Evolutionary conservation across 2,113 vertebrate species (phyloP).

Genomic region (Callipepla squamata): DNA sequence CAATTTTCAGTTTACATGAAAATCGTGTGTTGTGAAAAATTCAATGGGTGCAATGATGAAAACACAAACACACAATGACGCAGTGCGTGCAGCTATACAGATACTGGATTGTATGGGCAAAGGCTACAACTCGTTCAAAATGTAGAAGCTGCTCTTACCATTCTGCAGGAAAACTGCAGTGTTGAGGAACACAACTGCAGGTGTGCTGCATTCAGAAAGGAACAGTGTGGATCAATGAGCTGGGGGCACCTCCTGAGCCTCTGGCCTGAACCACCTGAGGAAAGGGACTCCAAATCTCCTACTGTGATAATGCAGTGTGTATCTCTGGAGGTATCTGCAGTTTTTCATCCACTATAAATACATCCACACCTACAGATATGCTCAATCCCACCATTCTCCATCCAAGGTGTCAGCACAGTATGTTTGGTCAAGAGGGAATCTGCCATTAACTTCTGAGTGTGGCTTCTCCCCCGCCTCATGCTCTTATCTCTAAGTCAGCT

Average conservation of each 20-base stretch:
- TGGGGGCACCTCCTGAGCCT: background rate
- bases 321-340: background rate
- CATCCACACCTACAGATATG: accelerated
- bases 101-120: background rate
- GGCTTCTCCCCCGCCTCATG: background rate
- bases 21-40: background rate
- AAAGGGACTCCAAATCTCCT: background rate
- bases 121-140: background rate
- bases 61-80: background rate
- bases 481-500: accelerated
- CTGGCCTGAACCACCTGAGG: background rate
- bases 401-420: background rate
- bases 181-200: accelerated
- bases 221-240: background rate
- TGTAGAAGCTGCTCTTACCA: background rate
- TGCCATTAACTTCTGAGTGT: background rate
- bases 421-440: accelerated
- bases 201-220: background rate
- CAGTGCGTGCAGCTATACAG: background rate
- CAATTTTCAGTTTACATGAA: slow-evolving; percentile 22
- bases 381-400: background rate
- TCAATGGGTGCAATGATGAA: background rate
- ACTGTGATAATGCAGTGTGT: background rate
- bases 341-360: background rate
- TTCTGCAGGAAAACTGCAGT: background rate